Percentiles rank a stretch among this genome's conserved stretches.
These are phyloP conservation scores for Sparus aurata DNA, from an alignment of 2,797 vertebrate species.

Conservation along the genomic window DNA sequence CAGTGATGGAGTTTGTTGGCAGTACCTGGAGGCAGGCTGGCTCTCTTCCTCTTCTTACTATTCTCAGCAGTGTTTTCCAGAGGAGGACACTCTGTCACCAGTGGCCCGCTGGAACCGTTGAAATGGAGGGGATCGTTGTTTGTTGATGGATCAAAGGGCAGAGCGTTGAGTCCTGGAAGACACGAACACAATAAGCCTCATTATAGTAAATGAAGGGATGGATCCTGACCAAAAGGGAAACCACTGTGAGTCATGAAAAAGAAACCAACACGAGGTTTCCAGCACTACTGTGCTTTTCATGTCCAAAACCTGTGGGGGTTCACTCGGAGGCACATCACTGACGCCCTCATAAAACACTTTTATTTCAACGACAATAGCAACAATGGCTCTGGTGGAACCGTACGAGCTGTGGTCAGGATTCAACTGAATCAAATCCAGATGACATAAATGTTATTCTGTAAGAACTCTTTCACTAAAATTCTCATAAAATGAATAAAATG, in stretches of 20 bases:
- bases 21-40: slow-evolving; percentile 89
- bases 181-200: slow-evolving; percentile 44
- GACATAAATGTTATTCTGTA: not conserved
- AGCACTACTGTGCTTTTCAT: slow-evolving; percentile 15
- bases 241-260: slow-evolving; percentile 5
- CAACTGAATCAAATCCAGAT: not conserved
- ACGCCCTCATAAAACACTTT: not conserved
- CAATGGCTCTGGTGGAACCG: not conserved
- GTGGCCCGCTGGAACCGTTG: slow-evolving; percentile 80
- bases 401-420: not conserved
- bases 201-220: slow-evolving; percentile 6
- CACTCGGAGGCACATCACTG: not conserved
- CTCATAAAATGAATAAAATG: not conserved
- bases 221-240: slow-evolving; percentile 3
- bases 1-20: slow-evolving; percentile 20
- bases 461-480: not conserved
- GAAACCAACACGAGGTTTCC: not conserved
- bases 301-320: not conserved
- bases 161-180: slow-evolving; percentile 89
- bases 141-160: slow-evolving; percentile 90
- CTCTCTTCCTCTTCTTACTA: slow-evolving; percentile 91
- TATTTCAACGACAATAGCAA: not conserved
- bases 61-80: slow-evolving; percentile 88
- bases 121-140: slow-evolving; percentile 90
- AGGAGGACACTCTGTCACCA: slow-evolving; percentile 84